Base-by-base conservation (phyloP, 1,140 invertebrate genomes). In the Tetragnatha versicolor region DNA sequence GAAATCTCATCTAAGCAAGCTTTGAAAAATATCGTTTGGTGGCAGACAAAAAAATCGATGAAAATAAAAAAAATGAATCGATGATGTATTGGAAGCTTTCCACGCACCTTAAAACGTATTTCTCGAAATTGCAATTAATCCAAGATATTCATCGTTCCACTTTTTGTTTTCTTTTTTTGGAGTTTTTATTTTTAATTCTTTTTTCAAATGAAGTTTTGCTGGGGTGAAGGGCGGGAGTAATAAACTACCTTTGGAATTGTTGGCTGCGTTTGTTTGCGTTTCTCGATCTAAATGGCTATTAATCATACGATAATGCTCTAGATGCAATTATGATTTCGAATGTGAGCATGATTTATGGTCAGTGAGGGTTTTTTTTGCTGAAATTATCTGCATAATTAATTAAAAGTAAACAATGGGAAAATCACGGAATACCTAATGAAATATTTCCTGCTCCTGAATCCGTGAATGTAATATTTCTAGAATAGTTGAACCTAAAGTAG, bases 221-320 rank as follows among this genome's bases (percentile, higher is more conserved):
- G 20, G 14, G 14, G 12, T 35, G 9, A 27, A 45, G 12, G 39
- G 25, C 9, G 39, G 17, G 20, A 31, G 37, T 42, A 65, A 65
- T 65, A 65, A 65, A 65, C 42, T 27, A 39, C 14, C 39, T 65
- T 42, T 31, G 27, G 29, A 58, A 33, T 58, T 58, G 55, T 27
- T 58, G 25, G 42, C 20, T 27, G 61, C 35, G 42, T 65, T 25
- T 65, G 61, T 65, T 42, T 65, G 35, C 33, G 29, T 35, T 25
- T 25, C 42, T 65, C 39, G 42, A 27, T 42, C 35, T 42, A 42
- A 65, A 65, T 65, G 61, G 61, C 61, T 65, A 65, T 65, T 65
- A 65, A 65, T 65, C 61, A 65, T 14, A 22, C 12, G 61, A 42
- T 65, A 65, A 65, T 65, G 35, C 61, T 42, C n/a, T 22, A 65